Base-by-base conservation (phyloP, 2,888 invertebrate species). In the Galerucella nymphaeae region DNA sequence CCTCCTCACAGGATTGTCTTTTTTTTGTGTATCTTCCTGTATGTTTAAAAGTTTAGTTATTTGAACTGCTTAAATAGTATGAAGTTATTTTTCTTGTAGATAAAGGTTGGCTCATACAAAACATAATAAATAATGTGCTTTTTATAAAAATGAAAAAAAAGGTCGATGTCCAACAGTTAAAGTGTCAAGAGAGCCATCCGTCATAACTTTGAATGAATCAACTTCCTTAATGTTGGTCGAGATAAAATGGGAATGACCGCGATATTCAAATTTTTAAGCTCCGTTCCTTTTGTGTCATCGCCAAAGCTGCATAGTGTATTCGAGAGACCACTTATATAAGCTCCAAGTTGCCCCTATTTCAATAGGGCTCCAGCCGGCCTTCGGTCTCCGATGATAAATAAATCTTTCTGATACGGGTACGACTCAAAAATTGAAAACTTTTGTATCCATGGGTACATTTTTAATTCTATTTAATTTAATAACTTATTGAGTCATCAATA, bases 231-330 rank as follows among this genome's bases (percentile, higher is more conserved):
- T 84, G 83, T 85, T 78, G 75, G 78, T 85, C 77, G 76, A 80
- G 86, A 86, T 86, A 87, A 86, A 85, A 82, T 82, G 81, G 82
- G 84, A 87, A 87, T 87, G 86, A 86, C 86, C 86, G 86, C 86
- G 86, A 87, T 87, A 87, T 87, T 87, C 86, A 87, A 86, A 87
- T 87, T 87, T 86, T 86, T 86, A 87, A 87, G 86, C 86, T 82
- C 84, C 85, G 82, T 83, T 83, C 81, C 84, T 85, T 85, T 86
- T n/a, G n/a, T 85, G 84, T 81, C 82, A 82, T 82, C 83, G 81
- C 84, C 84, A 84, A 83, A 82, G 82, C 83, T 82, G 78, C 83
- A 85, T 83, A 83, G 80, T 80, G 83, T 83, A 85, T 85, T 85
- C 85, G 84, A 77, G 80, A 82, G 84, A 84, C 82, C 80, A 81